These are phyloP conservation scores for Dyspetes luteomarginatus DNA, from an alignment of 2,888 invertebrate genomes.

Conservation along the genomic window DNA sequence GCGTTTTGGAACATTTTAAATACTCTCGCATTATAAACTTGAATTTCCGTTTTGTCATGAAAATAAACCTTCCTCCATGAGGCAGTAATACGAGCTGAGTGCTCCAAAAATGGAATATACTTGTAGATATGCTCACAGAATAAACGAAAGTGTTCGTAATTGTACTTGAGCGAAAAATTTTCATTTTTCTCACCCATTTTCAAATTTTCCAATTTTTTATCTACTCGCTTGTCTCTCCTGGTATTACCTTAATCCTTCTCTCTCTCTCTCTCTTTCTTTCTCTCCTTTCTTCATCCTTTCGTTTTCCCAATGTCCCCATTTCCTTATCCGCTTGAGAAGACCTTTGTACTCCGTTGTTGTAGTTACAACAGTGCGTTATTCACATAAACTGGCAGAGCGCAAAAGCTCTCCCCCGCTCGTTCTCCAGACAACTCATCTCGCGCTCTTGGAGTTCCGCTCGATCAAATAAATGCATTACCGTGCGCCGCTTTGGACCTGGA, in stretches of 20 bases:
- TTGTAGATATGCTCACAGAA: no score
- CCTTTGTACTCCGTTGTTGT: slow-evolving; percentile 26
- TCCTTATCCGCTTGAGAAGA: slow-evolving; percentile 32
- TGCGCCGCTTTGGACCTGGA: slow-evolving; percentile 14
- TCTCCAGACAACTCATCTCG: background rate
- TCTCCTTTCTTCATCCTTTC: slow-evolving; percentile 1
- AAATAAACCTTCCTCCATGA: no score
- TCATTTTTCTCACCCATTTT: background rate
- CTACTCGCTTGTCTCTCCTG: background rate
- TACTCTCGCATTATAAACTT: no score
- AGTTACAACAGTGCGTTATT: slow-evolving; percentile 8
- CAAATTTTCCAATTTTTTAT: background rate
- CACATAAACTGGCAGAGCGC: slow-evolving; percentile 11
- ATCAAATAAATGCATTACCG: slow-evolving; percentile 58
- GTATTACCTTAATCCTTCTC: slow-evolving; percentile 21
- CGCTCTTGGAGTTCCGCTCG: slow-evolving; percentile 31
- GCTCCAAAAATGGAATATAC: no score
- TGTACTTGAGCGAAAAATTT: background rate
- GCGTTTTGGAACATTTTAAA: no score
- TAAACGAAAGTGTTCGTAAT: no score
- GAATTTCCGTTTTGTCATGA: no score
- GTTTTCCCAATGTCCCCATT: slow-evolving; percentile 30
- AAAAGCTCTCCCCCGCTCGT: slow-evolving; percentile 16
- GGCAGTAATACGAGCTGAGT: no score
- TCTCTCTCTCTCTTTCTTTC: background rate